Evolutionary conservation across 2,888 invertebrate species (phyloP).

Genomic region (Julus scanicus): DNA sequence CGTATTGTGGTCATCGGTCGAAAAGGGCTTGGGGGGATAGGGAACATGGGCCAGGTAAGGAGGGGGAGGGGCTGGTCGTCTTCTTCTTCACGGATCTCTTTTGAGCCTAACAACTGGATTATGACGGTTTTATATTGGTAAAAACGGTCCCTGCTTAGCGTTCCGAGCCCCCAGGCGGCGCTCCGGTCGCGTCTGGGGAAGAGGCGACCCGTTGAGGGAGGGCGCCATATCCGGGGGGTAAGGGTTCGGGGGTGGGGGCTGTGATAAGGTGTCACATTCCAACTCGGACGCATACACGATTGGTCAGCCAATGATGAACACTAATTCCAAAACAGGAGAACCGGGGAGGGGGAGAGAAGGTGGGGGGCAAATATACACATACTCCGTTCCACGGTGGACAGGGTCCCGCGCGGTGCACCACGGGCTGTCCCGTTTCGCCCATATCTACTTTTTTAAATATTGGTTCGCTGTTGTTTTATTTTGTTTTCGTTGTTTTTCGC

Average conservation of each 20-base stretch:
- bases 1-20: background rate
- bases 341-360: background rate
- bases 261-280: no score
- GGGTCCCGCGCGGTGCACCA: background rate
- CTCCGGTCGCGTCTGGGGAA: background rate
- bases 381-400: background rate
- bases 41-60: background rate
- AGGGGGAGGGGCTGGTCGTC: background rate
- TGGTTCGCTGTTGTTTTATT: background rate
- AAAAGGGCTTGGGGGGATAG: background rate
- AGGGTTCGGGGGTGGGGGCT: background rate
- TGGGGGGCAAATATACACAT: background rate
- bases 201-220: background rate
- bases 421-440: no score
- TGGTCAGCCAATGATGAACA: no score
- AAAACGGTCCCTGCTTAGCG: background rate
- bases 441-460: no score
- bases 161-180: background rate
- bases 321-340: no score
- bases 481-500: background rate
- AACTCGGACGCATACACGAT: background rate
- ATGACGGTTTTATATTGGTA: background rate
- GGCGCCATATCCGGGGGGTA: background rate
- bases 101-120: constrained; percentile 6
- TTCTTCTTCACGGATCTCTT: background rate